phyloP scores from a whole-genome alignment of 2,113 vertebrate species.

The Otolemur garnettii region DNA sequence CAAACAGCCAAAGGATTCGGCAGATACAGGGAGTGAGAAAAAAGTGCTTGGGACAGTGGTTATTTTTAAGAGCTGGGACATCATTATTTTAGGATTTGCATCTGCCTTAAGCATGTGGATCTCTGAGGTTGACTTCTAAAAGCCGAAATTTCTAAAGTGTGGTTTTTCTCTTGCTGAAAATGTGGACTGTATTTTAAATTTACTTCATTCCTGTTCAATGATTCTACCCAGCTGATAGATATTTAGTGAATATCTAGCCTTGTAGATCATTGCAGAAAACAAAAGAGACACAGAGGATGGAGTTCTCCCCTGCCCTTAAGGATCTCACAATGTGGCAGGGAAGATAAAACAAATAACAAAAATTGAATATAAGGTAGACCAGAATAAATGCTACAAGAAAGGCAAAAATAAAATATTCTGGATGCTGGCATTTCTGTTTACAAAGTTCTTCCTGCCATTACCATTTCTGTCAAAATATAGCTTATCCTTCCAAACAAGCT shows the following conservation, averaged over 20 bases:
- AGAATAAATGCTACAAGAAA: neutral
- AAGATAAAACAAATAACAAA: neutral
- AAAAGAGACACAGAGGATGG: neutral
- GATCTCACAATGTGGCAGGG: neutral
- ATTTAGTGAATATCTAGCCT: neutral
- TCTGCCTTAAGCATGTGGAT: neutral
- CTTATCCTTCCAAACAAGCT: neutral
- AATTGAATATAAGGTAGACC: neutral
- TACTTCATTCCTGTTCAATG: neutral
- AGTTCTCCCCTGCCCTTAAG: neutral
- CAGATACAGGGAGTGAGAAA: neutral
- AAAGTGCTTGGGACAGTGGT: neutral
- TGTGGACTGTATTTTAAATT: neutral
- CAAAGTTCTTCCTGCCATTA: neutral
- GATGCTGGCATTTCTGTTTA: neutral
- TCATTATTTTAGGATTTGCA: neutral
- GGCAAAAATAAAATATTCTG: neutral
- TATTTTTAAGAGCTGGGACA: neutral
- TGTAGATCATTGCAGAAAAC: constrained; percentile 18
- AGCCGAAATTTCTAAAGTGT: neutral
- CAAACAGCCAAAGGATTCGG: neutral
- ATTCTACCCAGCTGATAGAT: neutral
- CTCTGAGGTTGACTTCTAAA: constrained; percentile 22
- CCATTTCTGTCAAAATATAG: neutral
- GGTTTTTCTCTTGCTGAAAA: neutral